Percentiles rank a stretch among this genome's conserved stretches.
phyloP scores from a whole-genome alignment of 1,140 invertebrate genomes.

The Solenopsis fugax region DNA sequence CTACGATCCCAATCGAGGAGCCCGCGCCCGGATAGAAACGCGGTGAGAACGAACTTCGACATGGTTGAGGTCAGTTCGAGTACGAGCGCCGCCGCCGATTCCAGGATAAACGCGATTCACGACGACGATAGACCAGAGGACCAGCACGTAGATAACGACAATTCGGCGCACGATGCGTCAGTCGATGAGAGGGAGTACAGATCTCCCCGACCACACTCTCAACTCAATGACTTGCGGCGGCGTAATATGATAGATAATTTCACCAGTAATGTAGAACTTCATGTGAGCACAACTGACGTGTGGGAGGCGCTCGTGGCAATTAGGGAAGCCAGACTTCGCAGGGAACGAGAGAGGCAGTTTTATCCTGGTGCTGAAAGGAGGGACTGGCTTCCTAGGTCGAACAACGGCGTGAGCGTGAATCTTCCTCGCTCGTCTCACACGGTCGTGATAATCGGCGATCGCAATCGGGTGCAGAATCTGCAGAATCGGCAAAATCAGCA shows the following conservation, averaged over 20 bases:
- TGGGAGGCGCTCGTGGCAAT: constrained; percentile 90
- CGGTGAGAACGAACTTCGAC: constrained; percentile 70
- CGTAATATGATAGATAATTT: constrained; percentile 78
- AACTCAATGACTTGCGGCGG: constrained; percentile 73
- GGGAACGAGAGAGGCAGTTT: constrained; percentile 84
- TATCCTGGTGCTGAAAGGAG: constrained; percentile 64
- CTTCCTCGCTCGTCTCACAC: constrained; percentile 81
- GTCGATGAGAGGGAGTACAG: constrained; percentile 69
- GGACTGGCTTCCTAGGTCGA: constrained; percentile 75
- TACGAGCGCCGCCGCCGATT: constrained; percentile 42
- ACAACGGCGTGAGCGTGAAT: constrained; percentile 77
- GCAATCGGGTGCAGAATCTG: constrained; percentile 72
- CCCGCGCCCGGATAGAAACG: constrained; percentile 68
- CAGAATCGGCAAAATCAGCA: constrained; percentile 80
- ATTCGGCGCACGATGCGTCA: constrained; percentile 49
- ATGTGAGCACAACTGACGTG: constrained; percentile 87
- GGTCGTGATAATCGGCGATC: constrained; percentile 84
- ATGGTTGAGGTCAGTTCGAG: constrained; percentile 71
- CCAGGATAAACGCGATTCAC: constrained; percentile 35
- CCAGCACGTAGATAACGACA: constrained; percentile 64
- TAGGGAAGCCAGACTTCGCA: constrained; percentile 88
- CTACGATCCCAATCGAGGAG: constrained; percentile 64
- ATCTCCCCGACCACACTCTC: constrained; percentile 57
- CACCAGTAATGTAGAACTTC: constrained; percentile 83
- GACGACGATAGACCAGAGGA: constrained; percentile 61